Evolutionary conservation across 2,888 invertebrate species (phyloP).

Genomic region (Aquatica leii): DNA sequence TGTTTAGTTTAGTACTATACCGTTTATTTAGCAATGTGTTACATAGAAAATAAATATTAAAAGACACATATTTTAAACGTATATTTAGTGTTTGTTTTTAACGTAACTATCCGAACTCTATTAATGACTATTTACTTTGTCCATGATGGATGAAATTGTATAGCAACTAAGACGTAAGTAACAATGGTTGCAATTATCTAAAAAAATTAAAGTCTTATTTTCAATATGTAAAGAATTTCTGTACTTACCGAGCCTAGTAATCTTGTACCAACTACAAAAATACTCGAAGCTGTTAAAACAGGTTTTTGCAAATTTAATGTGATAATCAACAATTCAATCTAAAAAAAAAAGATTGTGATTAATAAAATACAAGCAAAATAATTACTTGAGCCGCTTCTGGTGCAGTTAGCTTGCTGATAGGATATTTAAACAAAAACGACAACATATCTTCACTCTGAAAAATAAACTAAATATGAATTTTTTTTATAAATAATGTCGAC

Average conservation of each 20-base stretch:
- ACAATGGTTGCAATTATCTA: conserved; percentile 9
- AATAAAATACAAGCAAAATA: background rate
- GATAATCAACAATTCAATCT: conserved; percentile 48
- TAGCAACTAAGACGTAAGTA: conserved; percentile 10
- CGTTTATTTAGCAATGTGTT: too few species aligned
- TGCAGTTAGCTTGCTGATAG: conserved; percentile 46
- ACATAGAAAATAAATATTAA: too few species aligned
- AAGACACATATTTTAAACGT: too few species aligned
- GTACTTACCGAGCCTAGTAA: conserved; percentile 50
- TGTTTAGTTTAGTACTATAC: too few species aligned
- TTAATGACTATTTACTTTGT: too few species aligned
- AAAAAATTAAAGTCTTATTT: background rate
- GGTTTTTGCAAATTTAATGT: conserved; percentile 49
- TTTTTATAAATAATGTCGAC: too few species aligned
- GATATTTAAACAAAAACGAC: conserved; percentile 47
- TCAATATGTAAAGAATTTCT: background rate
- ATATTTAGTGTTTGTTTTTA: too few species aligned
- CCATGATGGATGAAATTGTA: conserved; percentile 10
- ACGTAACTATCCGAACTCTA: too few species aligned
- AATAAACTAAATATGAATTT: too few species aligned
- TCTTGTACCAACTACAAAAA: conserved; percentile 49
- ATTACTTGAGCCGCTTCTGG: conserved; percentile 46
- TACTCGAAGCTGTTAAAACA: conserved; percentile 48
- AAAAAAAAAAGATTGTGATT: conserved; percentile 19
- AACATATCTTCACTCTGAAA: conserved; percentile 48